Evolutionary conservation across 30 jellyfish, hydroid and myxozoan species (phyloP).

Genomic region (Aurelia coerulea): DNA sequence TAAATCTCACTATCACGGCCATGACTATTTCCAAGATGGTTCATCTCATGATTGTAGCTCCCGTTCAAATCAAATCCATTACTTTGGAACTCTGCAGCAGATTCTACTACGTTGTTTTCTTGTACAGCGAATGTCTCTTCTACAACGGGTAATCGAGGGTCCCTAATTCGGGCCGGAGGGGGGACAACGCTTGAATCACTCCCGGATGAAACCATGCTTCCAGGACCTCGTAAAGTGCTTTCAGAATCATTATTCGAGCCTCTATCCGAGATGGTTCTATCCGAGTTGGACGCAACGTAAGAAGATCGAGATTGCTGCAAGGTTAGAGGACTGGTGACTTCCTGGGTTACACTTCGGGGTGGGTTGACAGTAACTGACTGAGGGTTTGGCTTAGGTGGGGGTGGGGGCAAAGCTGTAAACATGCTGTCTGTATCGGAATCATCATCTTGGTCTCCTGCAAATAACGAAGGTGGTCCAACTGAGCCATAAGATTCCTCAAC

Average conservation of each 20-base stretch:
- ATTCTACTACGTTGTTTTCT: not conserved
- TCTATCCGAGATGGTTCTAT: constrained; percentile 12
- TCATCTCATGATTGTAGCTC: not conserved
- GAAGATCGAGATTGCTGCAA: not conserved
- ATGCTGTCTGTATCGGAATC: constrained; percentile 87
- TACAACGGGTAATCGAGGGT: constrained; percentile 1
- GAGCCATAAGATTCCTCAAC: constrained; percentile 6
- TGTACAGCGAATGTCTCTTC: not conserved
- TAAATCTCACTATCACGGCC: not conserved
- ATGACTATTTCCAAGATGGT: too few species aligned
- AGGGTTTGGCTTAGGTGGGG: constrained; percentile 86
- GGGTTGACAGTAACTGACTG: not conserved
- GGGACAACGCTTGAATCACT: constrained; percentile 59
- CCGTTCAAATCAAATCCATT: not conserved
- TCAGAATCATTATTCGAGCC: constrained; percentile 29
- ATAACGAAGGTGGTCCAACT: constrained; percentile 33
- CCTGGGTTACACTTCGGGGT: not conserved
- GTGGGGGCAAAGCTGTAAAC: constrained; percentile 93
- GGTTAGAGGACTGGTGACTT: not conserved
- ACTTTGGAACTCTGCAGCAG: not conserved
- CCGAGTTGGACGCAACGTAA: constrained; percentile 26
- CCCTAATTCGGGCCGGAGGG: constrained; percentile 30
- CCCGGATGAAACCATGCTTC: constrained; percentile 29
- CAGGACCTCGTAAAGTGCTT: constrained; percentile 35
- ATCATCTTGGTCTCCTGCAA: constrained; percentile 26